phyloP scores from a whole-genome alignment of 1,140 invertebrate species.

The Caerostris extrusa region DNA sequence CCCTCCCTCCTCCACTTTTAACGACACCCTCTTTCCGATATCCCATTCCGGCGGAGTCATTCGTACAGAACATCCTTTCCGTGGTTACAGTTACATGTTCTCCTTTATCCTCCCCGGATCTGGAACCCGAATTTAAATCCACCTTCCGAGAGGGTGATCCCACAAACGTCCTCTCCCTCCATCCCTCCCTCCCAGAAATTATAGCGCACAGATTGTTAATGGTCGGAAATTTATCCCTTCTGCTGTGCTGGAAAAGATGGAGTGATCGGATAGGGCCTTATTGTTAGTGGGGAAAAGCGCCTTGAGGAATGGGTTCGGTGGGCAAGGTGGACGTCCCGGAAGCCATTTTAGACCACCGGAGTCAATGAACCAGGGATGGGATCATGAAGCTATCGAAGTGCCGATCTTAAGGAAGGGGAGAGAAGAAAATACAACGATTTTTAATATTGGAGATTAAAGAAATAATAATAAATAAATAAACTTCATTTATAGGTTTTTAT shows the following conservation, averaged over 20 bases:
- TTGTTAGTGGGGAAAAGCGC: constrained; percentile 47
- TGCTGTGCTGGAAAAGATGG: constrained; percentile 58
- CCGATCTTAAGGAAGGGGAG: too few relatives aligned
- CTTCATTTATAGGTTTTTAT: too few relatives aligned
- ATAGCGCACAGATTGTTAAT: constrained; percentile 76
- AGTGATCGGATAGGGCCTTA: constrained; percentile 56
- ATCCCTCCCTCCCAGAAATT: constrained; percentile 54
- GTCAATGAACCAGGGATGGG: background rate
- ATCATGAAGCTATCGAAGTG: too few relatives aligned
- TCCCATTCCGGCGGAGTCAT: constrained; percentile 24
- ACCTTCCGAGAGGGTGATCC: constrained; percentile 54
- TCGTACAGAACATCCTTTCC: constrained; percentile 17
- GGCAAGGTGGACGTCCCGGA: background rate
- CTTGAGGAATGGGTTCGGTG: background rate
- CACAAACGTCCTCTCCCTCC: background rate
- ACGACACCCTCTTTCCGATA: background rate
- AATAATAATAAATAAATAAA: too few relatives aligned
- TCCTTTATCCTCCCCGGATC: constrained; percentile 34
- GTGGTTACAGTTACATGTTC: constrained; percentile 68
- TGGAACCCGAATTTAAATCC: constrained; percentile 64
- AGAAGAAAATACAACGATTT: too few relatives aligned
- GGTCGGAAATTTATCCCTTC: constrained; percentile 74
- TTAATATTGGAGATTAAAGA: too few relatives aligned
- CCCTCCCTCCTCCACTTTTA: background rate
- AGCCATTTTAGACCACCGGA: constrained; percentile 41